These are phyloP conservation scores for Sarcophilus harrisii DNA, from an alignment of 2,797 vertebrate species.

Conservation along the genomic window DNA sequence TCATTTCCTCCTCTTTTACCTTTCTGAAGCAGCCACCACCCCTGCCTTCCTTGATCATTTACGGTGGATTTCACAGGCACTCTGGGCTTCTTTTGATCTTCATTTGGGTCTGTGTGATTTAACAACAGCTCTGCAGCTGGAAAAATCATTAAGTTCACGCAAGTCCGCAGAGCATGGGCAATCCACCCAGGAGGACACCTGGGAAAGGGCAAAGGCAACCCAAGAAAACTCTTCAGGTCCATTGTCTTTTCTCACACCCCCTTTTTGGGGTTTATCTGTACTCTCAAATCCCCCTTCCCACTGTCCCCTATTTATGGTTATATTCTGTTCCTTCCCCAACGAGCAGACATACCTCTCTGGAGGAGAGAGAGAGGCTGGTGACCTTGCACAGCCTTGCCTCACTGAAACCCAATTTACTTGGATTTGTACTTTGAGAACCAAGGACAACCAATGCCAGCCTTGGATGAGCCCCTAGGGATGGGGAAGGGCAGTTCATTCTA, in stretches of 20 bases:
- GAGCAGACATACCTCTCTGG: not conserved
- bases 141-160: slow-evolving; percentile 80
- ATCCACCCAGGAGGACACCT: slow-evolving; percentile 63
- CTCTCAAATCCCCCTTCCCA: not conserved
- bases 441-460: not conserved
- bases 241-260: not conserved
- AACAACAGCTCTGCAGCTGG: slow-evolving; percentile 71
- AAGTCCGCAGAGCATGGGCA: slow-evolving; percentile 5
- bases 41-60: not conserved
- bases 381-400: not conserved
- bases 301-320: not conserved
- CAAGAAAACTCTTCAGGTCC: slow-evolving; percentile 50
- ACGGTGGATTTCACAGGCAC: not conserved
- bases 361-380: not conserved
- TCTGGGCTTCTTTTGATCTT: not conserved
- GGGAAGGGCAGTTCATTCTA: not conserved
- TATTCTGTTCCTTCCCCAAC: not conserved
- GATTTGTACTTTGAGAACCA: no score
- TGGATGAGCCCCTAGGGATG: no score
- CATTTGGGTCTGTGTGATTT: not conserved
- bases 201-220: slow-evolving; percentile 19
- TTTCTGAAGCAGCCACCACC: not conserved
- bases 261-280: not conserved
- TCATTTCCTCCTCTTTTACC: not conserved
- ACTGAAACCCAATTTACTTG: not conserved